Conservation (phyloP, 2,797 vertebrate genomes). For the Tolypeutes matacus region DNA sequence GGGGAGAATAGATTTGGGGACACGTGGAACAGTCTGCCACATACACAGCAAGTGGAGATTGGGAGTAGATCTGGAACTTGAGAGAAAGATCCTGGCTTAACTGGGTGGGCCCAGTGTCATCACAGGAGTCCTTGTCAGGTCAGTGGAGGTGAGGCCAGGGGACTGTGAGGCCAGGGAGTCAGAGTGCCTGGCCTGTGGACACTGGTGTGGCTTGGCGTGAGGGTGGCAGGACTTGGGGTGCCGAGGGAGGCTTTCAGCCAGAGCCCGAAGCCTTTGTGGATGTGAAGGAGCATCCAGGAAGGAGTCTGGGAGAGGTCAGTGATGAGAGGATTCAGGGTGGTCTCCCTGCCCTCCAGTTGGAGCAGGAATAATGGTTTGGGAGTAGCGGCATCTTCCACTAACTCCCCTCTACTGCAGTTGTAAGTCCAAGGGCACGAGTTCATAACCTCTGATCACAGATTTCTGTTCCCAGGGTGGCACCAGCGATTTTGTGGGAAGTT, state of each 20-base stretch:
- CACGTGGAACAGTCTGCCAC: not conserved
- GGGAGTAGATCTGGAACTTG: not conserved
- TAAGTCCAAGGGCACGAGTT: not conserved
- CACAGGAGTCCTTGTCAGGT: not conserved
- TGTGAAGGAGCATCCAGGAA: not conserved
- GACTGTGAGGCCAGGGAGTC: not conserved
- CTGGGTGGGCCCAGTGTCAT: too few relatives aligned
- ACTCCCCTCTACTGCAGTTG: not conserved
- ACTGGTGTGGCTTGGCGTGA: not conserved
- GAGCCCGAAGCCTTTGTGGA: too few relatives aligned
- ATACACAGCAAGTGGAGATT: not conserved
- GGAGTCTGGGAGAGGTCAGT: not conserved
- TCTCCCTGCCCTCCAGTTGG: not conserved
- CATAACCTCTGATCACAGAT: not conserved
- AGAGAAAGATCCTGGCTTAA: not conserved
- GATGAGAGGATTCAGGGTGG: not conserved
- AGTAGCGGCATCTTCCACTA: too few relatives aligned
- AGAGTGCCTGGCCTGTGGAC: fast-evolving
- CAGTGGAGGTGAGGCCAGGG: not conserved
- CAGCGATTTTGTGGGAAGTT: not conserved
- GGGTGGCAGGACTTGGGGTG: not conserved
- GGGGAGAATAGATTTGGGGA: not conserved
- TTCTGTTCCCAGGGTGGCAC: not conserved
- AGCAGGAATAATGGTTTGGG: not conserved
- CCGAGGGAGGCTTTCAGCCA: not conserved